A percentile compares a stretch with the other conserved stretches of the same genome.
Conservation (phyloP, 2,888 invertebrate species). For the Lacanobia oleracea region DNA sequence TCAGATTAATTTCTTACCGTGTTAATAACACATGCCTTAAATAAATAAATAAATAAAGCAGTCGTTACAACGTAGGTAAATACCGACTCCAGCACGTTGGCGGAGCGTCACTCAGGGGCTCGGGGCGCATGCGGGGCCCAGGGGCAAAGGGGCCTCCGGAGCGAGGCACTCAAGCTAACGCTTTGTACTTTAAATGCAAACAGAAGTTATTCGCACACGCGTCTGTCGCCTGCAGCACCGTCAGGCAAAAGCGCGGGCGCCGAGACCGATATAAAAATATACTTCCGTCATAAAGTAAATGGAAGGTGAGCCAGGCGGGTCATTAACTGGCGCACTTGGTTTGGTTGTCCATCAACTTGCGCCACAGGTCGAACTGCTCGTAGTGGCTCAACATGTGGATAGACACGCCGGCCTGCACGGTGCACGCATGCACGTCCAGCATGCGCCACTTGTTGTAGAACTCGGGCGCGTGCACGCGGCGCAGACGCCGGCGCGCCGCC, state of each 20-base stretch:
- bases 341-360: conserved; percentile 95
- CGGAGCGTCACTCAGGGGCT: too few species aligned
- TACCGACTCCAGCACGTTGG: too few species aligned
- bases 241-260: conserved; percentile 47
- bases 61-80: too few species aligned
- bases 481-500: conserved; percentile 93
- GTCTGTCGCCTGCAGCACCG: not conserved
- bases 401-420: conserved; percentile 94
- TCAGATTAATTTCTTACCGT: too few species aligned
- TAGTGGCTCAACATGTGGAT: conserved; percentile 97
- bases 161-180: conserved; percentile 36
- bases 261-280: conserved; percentile 43
- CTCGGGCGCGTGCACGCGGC: conserved; percentile 93
- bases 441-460: conserved; percentile 93
- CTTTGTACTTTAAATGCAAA: conserved; percentile 64
- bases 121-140: too few species aligned
- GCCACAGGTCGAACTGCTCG: conserved; percentile 97
- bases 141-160: not conserved
- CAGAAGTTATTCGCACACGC: conserved; percentile 2
- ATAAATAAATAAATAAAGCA: too few species aligned
- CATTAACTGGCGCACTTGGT: conserved; percentile 94
- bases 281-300: conserved; percentile 44
- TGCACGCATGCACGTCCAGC: conserved; percentile 94
- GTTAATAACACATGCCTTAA: too few species aligned
- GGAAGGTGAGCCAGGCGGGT: not conserved